Conservation (phyloP, 2,797 vertebrate species). For the Esox masquinongy region DNA sequence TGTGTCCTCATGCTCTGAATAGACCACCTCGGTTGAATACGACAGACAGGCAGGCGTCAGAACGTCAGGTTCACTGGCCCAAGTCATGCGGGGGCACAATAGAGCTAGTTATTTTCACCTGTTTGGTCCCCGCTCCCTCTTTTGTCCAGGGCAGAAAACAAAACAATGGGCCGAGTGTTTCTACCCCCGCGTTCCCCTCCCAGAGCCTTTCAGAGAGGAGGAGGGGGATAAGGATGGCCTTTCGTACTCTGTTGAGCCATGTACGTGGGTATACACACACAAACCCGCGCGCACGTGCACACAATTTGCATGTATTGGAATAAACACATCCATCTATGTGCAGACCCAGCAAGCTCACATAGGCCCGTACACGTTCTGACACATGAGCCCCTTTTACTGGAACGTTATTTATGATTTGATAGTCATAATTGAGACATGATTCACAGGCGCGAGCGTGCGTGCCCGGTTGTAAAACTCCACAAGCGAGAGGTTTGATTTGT, state of each 20-base stretch:
- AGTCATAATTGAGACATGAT: not conserved
- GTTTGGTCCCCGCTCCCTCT: conserved; percentile 59
- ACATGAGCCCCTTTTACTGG: conserved; percentile 26
- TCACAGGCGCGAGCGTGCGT: too few relatives aligned
- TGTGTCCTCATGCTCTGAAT: conserved; percentile 71
- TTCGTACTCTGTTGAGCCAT: not conserved
- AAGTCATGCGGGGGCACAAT: conserved; percentile 54
- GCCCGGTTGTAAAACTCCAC: conserved; percentile 40
- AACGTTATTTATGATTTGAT: not conserved
- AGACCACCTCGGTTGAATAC: conserved; percentile 76
- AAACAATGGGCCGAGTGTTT: conserved; percentile 60
- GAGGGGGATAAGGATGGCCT: not conserved
- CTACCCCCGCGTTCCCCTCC: conserved; percentile 21
- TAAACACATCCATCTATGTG: not conserved
- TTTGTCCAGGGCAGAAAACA: conserved; percentile 53
- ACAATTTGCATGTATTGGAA: not conserved
- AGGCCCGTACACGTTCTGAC: conserved; percentile 11
- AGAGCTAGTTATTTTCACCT: conserved; percentile 72
- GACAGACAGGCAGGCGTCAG: conserved; percentile 77
- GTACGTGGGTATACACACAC: conserved; percentile 1
- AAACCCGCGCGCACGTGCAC: not conserved
- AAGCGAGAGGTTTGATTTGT: conserved; percentile 59
- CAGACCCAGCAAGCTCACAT: not conserved
- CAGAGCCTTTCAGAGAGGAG: not conserved
- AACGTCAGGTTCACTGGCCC: conserved; percentile 69